Evolutionary conservation across 2,113 vertebrate species (phyloP).

Genomic region (Python bivittatus): DNA sequence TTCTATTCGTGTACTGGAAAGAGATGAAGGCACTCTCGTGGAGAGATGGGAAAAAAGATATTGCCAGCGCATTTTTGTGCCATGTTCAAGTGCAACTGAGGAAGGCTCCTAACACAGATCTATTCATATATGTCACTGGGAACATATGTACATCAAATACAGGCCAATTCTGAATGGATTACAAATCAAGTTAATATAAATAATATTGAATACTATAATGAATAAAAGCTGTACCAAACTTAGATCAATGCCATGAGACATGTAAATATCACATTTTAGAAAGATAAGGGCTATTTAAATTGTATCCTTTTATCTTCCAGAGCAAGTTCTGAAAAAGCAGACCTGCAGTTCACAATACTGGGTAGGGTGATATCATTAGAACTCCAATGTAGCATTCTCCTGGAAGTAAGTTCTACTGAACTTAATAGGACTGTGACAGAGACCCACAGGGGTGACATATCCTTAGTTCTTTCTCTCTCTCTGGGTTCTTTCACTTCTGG

Average conservation of each 20-base stretch:
- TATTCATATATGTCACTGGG: not conserved
- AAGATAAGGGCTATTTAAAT: not conserved
- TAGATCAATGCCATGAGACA: not conserved
- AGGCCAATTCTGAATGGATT: not conserved
- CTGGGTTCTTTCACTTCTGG: no score
- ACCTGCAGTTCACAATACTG: not conserved
- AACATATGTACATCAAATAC: not conserved
- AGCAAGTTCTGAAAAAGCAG: not conserved
- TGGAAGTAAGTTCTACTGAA: not conserved
- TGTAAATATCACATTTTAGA: not conserved
- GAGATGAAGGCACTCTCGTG: not conserved
- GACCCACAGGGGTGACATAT: no score
- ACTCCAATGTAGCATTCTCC: not conserved
- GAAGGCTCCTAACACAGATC: not conserved
- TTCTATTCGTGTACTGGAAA: not conserved
- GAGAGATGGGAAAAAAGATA: not conserved
- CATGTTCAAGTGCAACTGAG: not conserved
- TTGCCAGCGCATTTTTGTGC: not conserved
- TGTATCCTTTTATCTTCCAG: not conserved
- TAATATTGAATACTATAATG: not conserved
- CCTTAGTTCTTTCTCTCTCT: no score
- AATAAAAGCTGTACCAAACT: not conserved
- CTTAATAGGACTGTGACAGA: no score
- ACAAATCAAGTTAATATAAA: not conserved
- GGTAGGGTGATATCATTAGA: not conserved